Base-by-base conservation (phyloP, 2,797 vertebrate species). In the Falco concolor region DNA sequence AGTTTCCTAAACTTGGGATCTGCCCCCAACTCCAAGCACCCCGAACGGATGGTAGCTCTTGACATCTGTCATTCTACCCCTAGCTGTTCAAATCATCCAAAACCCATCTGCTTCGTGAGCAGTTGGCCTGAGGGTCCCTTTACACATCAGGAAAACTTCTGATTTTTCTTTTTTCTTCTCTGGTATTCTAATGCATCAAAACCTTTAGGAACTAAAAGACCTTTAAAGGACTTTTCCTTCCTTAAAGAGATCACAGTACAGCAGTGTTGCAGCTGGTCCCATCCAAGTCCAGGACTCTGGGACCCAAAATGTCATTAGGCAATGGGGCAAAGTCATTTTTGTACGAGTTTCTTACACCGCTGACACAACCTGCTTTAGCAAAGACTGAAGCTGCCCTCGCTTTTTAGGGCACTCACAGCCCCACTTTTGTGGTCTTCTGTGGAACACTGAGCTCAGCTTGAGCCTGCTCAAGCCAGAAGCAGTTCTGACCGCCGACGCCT, bases 281-380 rank as follows among this genome's bases (percentile, higher is more conserved):
- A 44, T 70, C 70, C 40, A 47, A 65, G 65, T 17, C 11, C 22
- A 72, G 25, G 57, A 49, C 15, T 42, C 22, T 30, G 42, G 36
- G 27, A 82, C 45, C 13, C 40, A 45, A 69, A 82, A 72, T 36
- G 28, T 32, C 32, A 27, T 34, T 27, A 56, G 56, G 44, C 1
- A 4, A 15, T 5, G 9, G 52, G 59, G 20, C 34, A 8, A 38
- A 34, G 47, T 20, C 3, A 0, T 14, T 53, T 54, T 75, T 36
- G 25, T 4, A 21, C 7, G 30, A 0, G 0, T 56, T 91, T 50
- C 34, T 56, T 52, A 57, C 0, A 0, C 7, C 13, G 11, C 36
- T 61, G 22, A 6, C 17, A 18, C 2, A 3, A 18, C 36, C 44
- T 69, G n/a, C 44, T 63, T 36, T 34, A 19, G 57, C 57, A 59